Base-by-base conservation (phyloP, 2,113 vertebrate species). In the Aplodontia rufa region DNA sequence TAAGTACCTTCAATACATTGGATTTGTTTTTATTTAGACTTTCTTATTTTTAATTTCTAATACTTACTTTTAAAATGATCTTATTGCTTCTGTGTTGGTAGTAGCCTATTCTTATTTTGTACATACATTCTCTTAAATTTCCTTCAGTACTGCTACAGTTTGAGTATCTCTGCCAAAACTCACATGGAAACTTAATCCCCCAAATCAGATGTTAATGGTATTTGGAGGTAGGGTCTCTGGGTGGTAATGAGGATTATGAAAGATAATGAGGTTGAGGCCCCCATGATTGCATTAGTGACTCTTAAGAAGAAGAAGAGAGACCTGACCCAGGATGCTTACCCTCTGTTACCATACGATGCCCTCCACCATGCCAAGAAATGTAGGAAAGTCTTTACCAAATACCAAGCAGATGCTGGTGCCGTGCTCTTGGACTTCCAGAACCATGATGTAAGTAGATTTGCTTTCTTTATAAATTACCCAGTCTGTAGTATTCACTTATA, bases 41-140 rank as follows among this genome's bases (percentile, higher is more conserved):
- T 68, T 40, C 14, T 92, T 84, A 35, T 88, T 80, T 88, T 93
- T 72, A 64, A 87, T 78, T 95, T 91, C 35, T 66, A 84, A 49
- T 49, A 78, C 40, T 76, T 81, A 62, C 32, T 86, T 82, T 91
- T 3, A 83, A 93, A 42, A 42, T n/a, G 37, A 76, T 53, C 20
- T 87, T 40, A 68, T 68, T 68, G 6, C 14, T 71, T 9, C 22
- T 58, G 8, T 75, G 82, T 69, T 80, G 71, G 20, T 69, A 62
- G 49, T 53, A 89, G 11, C 3, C 6, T 81, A 53, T 75, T 92
- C 16, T n/a, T 87, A 24, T 55, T 87, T 90, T 86, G 13, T 87
- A 9, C 62, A 32, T 26, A 60, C 32, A 69, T 55, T 68, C 13
- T 53, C 47, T 17, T 78, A 81, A 79, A 76, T 75, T 74, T 84